These are phyloP conservation scores for Nyctalus aviator DNA, from an alignment of 2,797 vertebrate species.

Conservation along the genomic window DNA sequence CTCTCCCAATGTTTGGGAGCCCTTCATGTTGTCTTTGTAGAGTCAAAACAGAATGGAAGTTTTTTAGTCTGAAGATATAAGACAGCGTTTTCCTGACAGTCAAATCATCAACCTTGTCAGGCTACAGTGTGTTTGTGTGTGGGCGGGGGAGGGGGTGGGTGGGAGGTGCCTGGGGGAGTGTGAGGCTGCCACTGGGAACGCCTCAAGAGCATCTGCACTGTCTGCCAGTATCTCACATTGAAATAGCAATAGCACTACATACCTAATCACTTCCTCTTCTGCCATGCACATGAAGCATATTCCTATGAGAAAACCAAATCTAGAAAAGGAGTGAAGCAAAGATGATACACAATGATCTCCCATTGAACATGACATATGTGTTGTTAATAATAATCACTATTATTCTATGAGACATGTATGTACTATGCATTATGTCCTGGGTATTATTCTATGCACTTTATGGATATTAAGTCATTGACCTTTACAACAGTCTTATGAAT, in stretches of 20 bases:
- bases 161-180: accelerated
- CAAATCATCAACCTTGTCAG: background rate
- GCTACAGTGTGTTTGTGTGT: background rate
- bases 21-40: background rate
- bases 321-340: background rate
- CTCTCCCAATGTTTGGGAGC: background rate
- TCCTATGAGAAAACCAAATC: constrained; percentile 8
- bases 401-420: background rate
- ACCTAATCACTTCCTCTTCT: background rate
- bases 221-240: background rate
- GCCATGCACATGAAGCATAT: background rate
- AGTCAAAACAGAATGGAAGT: background rate
- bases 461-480: background rate
- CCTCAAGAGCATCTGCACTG: no score
- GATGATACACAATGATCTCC: background rate
- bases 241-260: background rate
- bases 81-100: background rate
- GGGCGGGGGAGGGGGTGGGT: accelerated
- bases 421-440: background rate
- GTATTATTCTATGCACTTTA: background rate
- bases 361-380: background rate
- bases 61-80: background rate
- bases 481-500: background rate
- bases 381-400: background rate
- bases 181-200: background rate